These are phyloP conservation scores for Globicephala melas DNA, from an alignment of 2,113 vertebrate genomes.

Conservation along the genomic window DNA sequence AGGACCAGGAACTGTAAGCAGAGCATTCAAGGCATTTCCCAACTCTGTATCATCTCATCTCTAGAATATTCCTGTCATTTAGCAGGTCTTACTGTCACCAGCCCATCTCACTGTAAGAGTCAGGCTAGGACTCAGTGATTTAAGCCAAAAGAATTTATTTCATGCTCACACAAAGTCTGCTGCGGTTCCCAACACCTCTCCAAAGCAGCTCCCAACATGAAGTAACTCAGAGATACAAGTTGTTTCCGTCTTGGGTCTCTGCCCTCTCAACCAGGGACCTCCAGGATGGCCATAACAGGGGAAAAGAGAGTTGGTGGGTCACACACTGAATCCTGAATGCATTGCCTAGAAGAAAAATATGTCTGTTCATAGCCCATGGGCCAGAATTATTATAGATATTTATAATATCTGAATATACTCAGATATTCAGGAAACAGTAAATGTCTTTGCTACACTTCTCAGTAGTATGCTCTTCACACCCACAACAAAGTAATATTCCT, in stretches of 20 bases:
- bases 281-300: background rate
- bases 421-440: background rate
- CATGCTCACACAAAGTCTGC: background rate
- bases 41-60: background rate
- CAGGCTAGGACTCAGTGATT: background rate
- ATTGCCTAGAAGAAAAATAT: background rate
- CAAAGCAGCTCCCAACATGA: background rate
- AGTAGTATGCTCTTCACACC: background rate
- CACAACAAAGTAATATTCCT: background rate
- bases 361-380: background rate
- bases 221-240: background rate
- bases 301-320: background rate
- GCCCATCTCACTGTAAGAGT: background rate
- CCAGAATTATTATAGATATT: background rate
- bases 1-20: background rate
- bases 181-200: background rate
- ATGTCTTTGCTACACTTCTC: background rate
- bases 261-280: background rate
- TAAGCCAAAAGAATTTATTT: background rate
- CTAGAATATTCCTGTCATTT: background rate
- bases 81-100: background rate
- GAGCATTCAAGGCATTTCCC: background rate
- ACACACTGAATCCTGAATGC: background rate
- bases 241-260: background rate
- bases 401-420: background rate